These are phyloP conservation scores for Notolepis coatsorum DNA, from an alignment of 2,797 vertebrate genomes.

Conservation along the genomic window DNA sequence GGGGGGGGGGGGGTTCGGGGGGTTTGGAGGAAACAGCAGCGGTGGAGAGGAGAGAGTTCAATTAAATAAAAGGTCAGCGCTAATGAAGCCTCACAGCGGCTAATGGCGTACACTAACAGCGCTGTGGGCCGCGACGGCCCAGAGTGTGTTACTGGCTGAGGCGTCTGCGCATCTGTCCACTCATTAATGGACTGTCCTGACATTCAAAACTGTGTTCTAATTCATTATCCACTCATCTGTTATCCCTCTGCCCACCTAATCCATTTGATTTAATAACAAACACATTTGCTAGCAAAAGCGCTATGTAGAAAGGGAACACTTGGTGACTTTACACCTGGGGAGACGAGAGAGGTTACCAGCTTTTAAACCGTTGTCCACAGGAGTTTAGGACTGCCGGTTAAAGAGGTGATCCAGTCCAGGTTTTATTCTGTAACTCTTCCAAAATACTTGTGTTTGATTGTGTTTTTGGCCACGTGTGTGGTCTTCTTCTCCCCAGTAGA, in stretches of 20 bases:
- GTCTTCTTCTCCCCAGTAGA: too few relatives aligned
- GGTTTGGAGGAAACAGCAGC: conserved; percentile 23
- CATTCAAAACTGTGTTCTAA: conserved; percentile 66
- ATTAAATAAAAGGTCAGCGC: conserved; percentile 78
- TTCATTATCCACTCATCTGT: conserved; percentile 58
- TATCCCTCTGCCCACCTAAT: conserved; percentile 36
- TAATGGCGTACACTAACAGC: conserved; percentile 55
- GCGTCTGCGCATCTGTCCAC: conserved; percentile 25
- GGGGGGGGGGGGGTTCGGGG: too few relatives aligned
- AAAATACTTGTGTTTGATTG: too few relatives aligned
- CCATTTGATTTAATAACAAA: conserved; percentile 19
- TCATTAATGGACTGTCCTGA: conserved; percentile 53
- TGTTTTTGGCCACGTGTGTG: too few relatives aligned
- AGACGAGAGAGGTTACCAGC: too few relatives aligned
- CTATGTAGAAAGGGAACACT: neutral
- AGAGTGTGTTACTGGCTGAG: neutral
- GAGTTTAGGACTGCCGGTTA: too few relatives aligned
- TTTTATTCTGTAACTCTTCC: too few relatives aligned
- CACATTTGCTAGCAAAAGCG: conserved; percentile 7
- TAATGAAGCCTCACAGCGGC: conserved; percentile 69
- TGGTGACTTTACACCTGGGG: neutral
- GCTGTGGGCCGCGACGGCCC: neutral
- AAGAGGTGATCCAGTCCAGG: too few relatives aligned
- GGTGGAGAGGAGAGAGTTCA: conserved; percentile 48
- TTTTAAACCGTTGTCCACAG: too few relatives aligned